Percentiles rank a stretch among this genome's conserved stretches.
Conservation (phyloP, 1,140 invertebrate species). For the Sitodiplosis mosellana region DNA sequence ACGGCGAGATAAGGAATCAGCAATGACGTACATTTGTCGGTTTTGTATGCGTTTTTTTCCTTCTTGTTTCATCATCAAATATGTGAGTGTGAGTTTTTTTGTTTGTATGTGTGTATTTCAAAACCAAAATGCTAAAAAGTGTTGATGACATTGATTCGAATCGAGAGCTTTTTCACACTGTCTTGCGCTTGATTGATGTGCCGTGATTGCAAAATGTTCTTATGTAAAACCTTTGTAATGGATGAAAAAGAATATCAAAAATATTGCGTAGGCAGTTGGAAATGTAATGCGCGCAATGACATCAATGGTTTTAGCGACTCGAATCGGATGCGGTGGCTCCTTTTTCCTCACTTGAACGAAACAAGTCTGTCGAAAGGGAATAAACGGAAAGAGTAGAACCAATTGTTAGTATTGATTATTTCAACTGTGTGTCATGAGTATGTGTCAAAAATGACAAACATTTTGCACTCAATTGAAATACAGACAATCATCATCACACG, state of each 20-base stretch:
- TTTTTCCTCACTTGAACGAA: conserved; percentile 69
- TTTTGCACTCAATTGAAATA: no score
- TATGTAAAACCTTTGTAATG: conserved; percentile 64
- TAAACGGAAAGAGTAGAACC: not conserved
- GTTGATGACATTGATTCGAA: no score
- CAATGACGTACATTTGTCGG: no score
- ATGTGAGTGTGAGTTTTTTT: no score
- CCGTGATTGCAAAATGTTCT: conserved; percentile 13
- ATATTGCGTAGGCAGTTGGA: conserved; percentile 76
- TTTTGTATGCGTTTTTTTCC: no score
- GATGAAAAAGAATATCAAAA: conserved; percentile 86
- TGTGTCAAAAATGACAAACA: not conserved
- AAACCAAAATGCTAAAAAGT: no score
- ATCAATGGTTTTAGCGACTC: conserved; percentile 85
- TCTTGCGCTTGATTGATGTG: not conserved
- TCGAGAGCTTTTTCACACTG: not conserved
- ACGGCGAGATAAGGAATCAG: no score
- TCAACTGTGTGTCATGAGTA: not conserved
- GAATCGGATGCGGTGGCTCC: conserved; percentile 75
- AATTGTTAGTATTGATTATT: not conserved
- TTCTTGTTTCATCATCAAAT: no score
- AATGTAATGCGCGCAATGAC: conserved; percentile 84
- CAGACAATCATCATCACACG: not conserved
- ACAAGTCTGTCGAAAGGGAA: conserved; percentile 33
- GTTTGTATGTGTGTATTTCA: no score